Conservation (phyloP, 2,113 vertebrate genomes). For the Philantomba maxwellii region DNA sequence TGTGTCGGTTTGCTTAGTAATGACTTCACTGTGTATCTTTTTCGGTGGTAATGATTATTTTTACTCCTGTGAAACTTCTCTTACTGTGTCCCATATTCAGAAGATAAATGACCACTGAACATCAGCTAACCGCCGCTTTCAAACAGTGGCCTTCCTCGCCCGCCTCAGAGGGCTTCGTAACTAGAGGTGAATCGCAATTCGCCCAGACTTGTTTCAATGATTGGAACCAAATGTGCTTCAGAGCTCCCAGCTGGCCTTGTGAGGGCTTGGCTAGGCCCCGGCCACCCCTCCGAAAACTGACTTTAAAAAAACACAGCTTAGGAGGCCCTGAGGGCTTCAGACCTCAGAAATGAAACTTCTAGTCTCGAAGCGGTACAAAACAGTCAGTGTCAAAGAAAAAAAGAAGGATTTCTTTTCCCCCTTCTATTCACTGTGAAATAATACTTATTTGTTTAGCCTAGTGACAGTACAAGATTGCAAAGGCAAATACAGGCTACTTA, state of each 20-base stretch:
- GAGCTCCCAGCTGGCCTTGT: constrained; percentile 27
- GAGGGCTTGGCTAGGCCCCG: constrained; percentile 38
- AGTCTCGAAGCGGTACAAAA: constrained; percentile 63
- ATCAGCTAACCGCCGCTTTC: constrained; percentile 52
- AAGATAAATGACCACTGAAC: constrained; percentile 33
- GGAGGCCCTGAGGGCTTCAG: constrained; percentile 63
- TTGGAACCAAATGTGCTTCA: constrained; percentile 18
- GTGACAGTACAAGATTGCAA: background rate
- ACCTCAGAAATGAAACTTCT: constrained; percentile 77
- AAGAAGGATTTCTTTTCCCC: constrained; percentile 64
- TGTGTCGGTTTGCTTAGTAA: constrained; percentile 44
- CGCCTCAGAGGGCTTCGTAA: background rate
- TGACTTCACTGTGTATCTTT: constrained; percentile 55
- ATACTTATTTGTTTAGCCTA: background rate
- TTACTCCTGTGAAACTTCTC: constrained; percentile 34
- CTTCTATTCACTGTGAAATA: background rate
- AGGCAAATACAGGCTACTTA: background rate
- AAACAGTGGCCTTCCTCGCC: constrained; percentile 6
- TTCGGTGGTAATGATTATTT: constrained; percentile 54
- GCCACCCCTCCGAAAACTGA: constrained; percentile 71
- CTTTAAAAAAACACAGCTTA: constrained; percentile 71
- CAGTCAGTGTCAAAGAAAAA: constrained; percentile 73
- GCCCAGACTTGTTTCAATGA: background rate
- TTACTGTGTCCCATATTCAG: background rate
- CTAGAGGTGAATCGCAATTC: background rate